These are phyloP conservation scores for Agrilus planipennis DNA, from an alignment of 1,140 invertebrate species.

Conservation along the genomic window DNA sequence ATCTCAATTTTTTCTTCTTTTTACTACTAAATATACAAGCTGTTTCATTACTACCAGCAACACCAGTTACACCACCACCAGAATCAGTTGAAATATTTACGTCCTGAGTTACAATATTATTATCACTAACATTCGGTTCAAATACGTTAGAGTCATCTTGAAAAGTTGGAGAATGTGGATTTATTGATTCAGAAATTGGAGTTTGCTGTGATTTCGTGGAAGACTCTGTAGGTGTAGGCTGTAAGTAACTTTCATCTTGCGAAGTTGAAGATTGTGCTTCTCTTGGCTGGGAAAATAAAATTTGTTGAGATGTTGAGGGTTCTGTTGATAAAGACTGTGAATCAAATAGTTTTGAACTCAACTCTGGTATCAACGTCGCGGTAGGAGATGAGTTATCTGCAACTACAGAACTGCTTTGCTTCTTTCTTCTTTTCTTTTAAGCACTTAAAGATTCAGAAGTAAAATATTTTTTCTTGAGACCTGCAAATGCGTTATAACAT, in stretches of 20 bases:
- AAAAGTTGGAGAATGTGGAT: constrained; percentile 9
- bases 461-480: too few species aligned
- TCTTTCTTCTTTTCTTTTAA: too few species aligned
- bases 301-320: not conserved
- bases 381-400: too few species aligned
- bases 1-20: too few species aligned
- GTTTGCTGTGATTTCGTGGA: constrained; percentile 2
- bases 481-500: too few species aligned
- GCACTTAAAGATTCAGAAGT: too few species aligned
- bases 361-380: too few species aligned
- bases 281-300: constrained; percentile 1
- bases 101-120: constrained; percentile 7
- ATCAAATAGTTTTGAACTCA: constrained; percentile 3
- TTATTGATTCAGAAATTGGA: constrained; percentile 8
- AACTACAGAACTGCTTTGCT: too few species aligned
- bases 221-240: not conserved
- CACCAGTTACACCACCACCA: constrained; percentile 7
- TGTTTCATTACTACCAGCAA: not conserved
- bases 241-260: not conserved
- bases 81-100: constrained; percentile 4
- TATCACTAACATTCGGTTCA: constrained; percentile 1
- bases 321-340: not conserved
- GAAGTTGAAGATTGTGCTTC: not conserved
- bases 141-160: not conserved
- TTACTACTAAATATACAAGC: not conserved